phyloP scores from a whole-genome alignment of 2,113 vertebrate genomes.

The Paradisaea rubra region DNA sequence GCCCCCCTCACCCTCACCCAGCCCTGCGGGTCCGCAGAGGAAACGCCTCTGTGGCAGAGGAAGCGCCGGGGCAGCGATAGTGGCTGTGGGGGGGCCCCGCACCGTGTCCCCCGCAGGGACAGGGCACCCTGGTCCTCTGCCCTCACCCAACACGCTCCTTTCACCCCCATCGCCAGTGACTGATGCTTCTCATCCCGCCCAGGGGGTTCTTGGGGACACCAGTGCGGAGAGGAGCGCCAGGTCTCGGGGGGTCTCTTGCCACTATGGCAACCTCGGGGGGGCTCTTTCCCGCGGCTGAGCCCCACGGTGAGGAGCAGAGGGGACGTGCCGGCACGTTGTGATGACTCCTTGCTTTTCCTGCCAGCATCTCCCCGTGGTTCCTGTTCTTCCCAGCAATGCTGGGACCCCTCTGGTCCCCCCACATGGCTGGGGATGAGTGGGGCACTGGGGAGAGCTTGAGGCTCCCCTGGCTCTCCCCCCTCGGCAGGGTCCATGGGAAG shows the following conservation, averaged over 20 bases:
- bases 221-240: fast-evolving
- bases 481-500: not conserved
- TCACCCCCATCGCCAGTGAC: fast-evolving
- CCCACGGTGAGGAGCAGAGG: not conserved
- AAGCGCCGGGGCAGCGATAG: not conserved
- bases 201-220: not conserved
- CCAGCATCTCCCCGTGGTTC: not conserved
- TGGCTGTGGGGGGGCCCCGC: fast-evolving
- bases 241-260: not conserved
- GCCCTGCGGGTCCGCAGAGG: not conserved
- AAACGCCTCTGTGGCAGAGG: not conserved
- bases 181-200: not conserved
- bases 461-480: not conserved
- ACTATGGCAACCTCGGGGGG: fast-evolving
- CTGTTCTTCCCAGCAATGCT: not conserved
- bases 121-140: not conserved
- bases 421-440: not conserved
- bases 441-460: not conserved
- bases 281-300: not conserved
- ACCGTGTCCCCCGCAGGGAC: not conserved
- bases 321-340: not conserved
- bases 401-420: not conserved
- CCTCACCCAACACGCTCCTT: not conserved
- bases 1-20: not conserved
- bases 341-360: not conserved